A percentile compares a stretch with the other conserved stretches of the same genome.
Evolutionary conservation across 2,888 invertebrate species (phyloP).

Genomic region (Melinaea marsaeus): DNA sequence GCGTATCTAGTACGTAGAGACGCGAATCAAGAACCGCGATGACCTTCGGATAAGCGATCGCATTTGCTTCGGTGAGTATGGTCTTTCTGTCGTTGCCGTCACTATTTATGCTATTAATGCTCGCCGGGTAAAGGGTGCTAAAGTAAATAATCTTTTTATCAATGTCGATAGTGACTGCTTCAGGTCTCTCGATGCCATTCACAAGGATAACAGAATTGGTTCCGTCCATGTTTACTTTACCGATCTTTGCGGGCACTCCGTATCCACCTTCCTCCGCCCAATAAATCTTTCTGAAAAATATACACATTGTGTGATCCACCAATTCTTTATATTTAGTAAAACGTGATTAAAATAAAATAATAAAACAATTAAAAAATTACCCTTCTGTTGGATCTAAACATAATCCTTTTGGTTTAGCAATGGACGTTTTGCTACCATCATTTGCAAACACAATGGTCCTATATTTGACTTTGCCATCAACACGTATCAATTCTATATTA

Average conservation of each 20-base stretch:
- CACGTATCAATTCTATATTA: slow-evolving; percentile 92
- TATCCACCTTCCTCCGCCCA: slow-evolving; percentile 98
- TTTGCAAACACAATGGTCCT: slow-evolving; percentile 92
- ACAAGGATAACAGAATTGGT: slow-evolving; percentile 85
- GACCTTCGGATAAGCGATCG: slow-evolving; percentile 87
- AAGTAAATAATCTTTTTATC: slow-evolving; percentile 92
- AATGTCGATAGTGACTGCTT: slow-evolving; percentile 91
- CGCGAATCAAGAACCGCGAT: slow-evolving; percentile 89
- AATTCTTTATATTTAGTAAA: too few relatives aligned
- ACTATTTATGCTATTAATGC: slow-evolving; percentile 83
- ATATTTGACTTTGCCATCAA: slow-evolving; percentile 90
- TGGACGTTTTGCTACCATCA: slow-evolving; percentile 89
- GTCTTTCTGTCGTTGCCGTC: slow-evolving; percentile 83
- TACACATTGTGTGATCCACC: slow-evolving; percentile 6
- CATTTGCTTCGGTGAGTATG: slow-evolving; percentile 82
- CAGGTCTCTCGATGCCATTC: slow-evolving; percentile 84
- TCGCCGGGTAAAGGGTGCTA: slow-evolving; percentile 86
- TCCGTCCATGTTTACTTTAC: slow-evolving; percentile 96
- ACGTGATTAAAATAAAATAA: background rate
- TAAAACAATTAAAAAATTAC: slow-evolving; percentile 55
- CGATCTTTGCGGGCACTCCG: slow-evolving; percentile 93
- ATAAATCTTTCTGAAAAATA: slow-evolving; percentile 84
- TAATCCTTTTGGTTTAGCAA: slow-evolving; percentile 91
- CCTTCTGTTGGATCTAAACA: slow-evolving; percentile 96
- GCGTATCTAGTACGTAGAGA: slow-evolving; percentile 92